Conservation (phyloP, 2,888 invertebrate genomes). For the Dasysyrphus albostriatus region DNA sequence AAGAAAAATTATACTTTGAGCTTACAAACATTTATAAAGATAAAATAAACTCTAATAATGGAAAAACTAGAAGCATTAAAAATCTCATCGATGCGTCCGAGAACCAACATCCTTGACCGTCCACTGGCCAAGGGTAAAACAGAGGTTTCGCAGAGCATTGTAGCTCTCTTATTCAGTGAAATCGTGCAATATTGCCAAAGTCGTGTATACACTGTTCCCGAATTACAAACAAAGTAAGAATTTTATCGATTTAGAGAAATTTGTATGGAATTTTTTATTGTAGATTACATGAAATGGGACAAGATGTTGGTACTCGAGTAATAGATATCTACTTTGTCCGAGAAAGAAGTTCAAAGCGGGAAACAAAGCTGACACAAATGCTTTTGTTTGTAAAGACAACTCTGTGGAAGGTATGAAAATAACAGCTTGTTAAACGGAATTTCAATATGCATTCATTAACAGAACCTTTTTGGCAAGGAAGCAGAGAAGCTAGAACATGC, state of each 20-base stretch:
- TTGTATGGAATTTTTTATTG: constrained; percentile 51
- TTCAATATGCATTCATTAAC: constrained; percentile 77
- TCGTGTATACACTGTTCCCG: constrained; percentile 96
- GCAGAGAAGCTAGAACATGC: constrained; percentile 99
- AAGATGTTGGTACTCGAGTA: constrained; percentile 96
- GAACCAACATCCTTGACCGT: constrained; percentile 91
- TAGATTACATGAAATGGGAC: constrained; percentile 97
- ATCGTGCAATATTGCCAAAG: constrained; percentile 99
- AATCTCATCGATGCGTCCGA: constrained; percentile 82
- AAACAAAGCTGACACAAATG: constrained; percentile 97
- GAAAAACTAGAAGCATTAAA: constrained; percentile 82
- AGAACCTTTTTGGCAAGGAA: constrained; percentile 98
- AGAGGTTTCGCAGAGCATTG: constrained; percentile 96
- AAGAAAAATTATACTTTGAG: background rate
- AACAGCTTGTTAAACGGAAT: background rate
- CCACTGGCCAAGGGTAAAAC: constrained; percentile 96
- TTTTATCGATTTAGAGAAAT: background rate
- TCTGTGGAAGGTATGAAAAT: constrained; percentile 94
- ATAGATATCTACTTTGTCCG: constrained; percentile 97
- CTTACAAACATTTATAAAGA: background rate
- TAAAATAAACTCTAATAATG: constrained; percentile 74
- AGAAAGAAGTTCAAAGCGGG: constrained; percentile 96
- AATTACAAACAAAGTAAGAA: constrained; percentile 95
- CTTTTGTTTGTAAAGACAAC: constrained; percentile 97
- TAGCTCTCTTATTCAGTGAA: constrained; percentile 98